Conservation (phyloP, 2,888 invertebrate species). For the Lymantria monacha region DNA sequence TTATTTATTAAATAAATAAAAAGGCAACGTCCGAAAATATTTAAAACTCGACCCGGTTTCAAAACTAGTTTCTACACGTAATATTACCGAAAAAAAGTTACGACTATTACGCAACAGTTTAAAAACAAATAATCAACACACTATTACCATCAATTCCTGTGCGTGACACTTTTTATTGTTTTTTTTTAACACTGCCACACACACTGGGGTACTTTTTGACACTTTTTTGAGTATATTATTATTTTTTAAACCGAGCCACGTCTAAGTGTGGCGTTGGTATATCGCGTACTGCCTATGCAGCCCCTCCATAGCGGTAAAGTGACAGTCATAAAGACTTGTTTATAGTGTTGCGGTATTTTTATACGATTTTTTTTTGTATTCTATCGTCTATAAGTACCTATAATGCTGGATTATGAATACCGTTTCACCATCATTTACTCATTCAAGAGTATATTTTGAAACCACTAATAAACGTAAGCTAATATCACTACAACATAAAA, state of each 20-base stretch:
- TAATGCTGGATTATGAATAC: no score
- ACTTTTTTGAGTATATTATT: conserved; percentile 14
- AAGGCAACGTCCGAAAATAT: conserved; percentile 10
- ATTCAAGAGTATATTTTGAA: no score
- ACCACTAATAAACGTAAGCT: no score
- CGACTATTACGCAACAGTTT: conserved; percentile 13
- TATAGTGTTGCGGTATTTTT: neutral
- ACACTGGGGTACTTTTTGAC: conserved; percentile 14
- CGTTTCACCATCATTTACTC: no score
- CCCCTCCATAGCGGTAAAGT: conserved; percentile 25
- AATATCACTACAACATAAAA: no score
- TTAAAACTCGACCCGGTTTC: conserved; percentile 23
- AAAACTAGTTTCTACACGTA: conserved; percentile 24
- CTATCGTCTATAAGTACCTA: neutral
- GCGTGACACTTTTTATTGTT: conserved; percentile 8
- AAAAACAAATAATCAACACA: conserved; percentile 2
- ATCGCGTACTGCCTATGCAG: conserved; percentile 17
- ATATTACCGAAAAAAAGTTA: conserved; percentile 25
- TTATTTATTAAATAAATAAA: conserved; percentile 5
- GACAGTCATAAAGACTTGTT: conserved; percentile 14
- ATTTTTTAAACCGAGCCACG: conserved; percentile 16
- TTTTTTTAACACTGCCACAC: conserved; percentile 13
- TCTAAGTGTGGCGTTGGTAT: conserved; percentile 13
- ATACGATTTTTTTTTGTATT: neutral
- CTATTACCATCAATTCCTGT: conserved; percentile 19